These are phyloP conservation scores for Natrix natrix DNA, from an alignment of 2,797 vertebrate species.

Conservation along the genomic window DNA sequence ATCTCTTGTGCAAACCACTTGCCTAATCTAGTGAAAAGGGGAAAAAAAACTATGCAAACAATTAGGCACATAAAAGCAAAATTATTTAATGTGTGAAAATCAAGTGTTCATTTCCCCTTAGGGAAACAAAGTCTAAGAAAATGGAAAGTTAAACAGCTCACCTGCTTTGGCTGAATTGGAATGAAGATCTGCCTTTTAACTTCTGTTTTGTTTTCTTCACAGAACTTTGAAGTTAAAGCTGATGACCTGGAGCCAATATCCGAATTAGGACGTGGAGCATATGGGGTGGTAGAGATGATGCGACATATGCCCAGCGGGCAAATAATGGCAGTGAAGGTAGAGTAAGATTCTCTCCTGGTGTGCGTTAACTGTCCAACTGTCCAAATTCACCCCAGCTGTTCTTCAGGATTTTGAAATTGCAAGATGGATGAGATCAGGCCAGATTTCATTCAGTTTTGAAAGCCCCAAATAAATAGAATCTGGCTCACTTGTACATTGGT, in stretches of 20 bases:
- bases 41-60: background rate
- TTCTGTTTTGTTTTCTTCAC: background rate
- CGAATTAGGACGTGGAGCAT: conserved; percentile 94
- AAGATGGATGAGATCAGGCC: background rate
- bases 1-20: background rate
- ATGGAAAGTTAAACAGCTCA: background rate
- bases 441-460: background rate
- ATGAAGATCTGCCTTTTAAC: background rate
- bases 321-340: conserved; percentile 99
- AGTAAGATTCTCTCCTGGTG: background rate
- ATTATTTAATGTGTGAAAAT: background rate
- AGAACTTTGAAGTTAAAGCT: conserved; percentile 99
- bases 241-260: conserved; percentile 95
- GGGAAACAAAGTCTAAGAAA: background rate
- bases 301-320: conserved; percentile 89
- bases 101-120: background rate
- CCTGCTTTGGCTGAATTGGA: background rate
- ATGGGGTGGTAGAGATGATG: conserved; percentile 98
- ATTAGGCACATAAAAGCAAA: background rate
- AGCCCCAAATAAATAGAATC: background rate
- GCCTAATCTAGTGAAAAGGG: background rate
- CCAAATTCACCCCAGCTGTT: background rate
- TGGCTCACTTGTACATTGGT: background rate
- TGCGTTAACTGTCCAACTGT: background rate
- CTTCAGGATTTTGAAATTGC: background rate